Percentiles rank a stretch among this genome's conserved stretches.
These are phyloP conservation scores for Cheilosia impressa DNA, from an alignment of 2,888 invertebrate species.

Conservation along the genomic window DNA sequence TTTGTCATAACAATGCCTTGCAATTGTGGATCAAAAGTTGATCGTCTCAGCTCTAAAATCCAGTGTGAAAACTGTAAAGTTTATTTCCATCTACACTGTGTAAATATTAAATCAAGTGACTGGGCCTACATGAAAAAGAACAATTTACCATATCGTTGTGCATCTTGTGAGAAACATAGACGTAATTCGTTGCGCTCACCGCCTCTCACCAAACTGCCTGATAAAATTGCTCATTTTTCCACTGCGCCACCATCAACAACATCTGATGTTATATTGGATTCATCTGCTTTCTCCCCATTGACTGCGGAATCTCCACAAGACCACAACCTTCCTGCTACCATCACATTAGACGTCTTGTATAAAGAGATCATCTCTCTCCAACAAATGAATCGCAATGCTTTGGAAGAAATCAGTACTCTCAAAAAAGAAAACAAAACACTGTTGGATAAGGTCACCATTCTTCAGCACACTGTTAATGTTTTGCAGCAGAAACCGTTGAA, in stretches of 20 bases:
- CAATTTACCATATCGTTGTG: background rate
- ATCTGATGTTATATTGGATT: background rate
- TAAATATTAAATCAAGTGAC: no score
- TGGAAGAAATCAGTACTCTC: background rate
- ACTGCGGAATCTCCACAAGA: no score
- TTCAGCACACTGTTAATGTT: constrained; percentile 6
- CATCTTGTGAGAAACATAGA: background rate
- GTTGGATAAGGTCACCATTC: background rate
- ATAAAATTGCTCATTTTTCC: background rate
- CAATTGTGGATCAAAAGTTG: background rate
- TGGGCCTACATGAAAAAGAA: background rate
- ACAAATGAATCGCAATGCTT: constrained; percentile 1
- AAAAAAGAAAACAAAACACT: constrained; percentile 10
- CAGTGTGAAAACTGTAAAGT: background rate
- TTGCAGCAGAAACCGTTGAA: constrained; percentile 6
- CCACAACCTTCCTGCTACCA: background rate
- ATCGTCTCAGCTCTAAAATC: background rate
- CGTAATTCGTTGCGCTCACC: background rate
- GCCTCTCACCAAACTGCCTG: background rate
- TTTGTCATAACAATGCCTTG: background rate
- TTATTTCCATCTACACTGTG: background rate
- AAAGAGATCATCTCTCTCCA: background rate
- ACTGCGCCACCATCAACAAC: background rate
- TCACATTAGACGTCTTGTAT: background rate
- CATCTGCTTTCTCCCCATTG: no score